phyloP scores from a whole-genome alignment of 2,888 invertebrate genomes.

The Drosophila borealis region DNA sequence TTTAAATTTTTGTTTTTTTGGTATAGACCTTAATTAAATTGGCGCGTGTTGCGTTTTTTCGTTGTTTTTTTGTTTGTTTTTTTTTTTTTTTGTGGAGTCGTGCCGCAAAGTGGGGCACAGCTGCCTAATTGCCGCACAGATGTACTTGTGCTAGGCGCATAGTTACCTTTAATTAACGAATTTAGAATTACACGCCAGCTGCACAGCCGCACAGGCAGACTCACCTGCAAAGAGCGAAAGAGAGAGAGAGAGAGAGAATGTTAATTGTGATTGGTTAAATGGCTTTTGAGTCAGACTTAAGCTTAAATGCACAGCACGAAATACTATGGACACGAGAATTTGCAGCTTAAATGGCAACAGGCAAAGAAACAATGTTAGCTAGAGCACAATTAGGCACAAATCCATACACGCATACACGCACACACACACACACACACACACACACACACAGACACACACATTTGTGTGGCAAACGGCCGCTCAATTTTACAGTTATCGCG shows the following conservation, averaged over 20 bases:
- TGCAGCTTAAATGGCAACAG: neutral
- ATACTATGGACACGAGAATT: neutral
- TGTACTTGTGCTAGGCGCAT: slow-evolving; percentile 5
- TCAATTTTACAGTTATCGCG: slow-evolving; percentile 44
- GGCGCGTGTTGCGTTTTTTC: slow-evolving; percentile 55
- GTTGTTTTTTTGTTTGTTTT: neutral
- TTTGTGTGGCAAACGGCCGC: slow-evolving; percentile 42
- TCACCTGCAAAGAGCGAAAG: slow-evolving; percentile 69
- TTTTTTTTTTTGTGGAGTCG: slow-evolving; percentile 1
- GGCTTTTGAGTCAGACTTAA: slow-evolving; percentile 21
- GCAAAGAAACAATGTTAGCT: too few relatives aligned
- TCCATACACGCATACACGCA: too few relatives aligned
- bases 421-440: too few relatives aligned
- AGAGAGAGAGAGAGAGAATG: slow-evolving; percentile 30
- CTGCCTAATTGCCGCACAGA: slow-evolving; percentile 48
- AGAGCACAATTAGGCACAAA: too few relatives aligned
- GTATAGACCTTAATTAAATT: slow-evolving; percentile 44
- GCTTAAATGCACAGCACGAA: slow-evolving; percentile 4
- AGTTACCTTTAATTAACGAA: slow-evolving; percentile 68
- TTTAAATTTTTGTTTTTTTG: slow-evolving; percentile 25
- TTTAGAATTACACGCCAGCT: slow-evolving; percentile 49
- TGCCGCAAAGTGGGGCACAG: slow-evolving; percentile 62
- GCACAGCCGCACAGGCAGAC: slow-evolving; percentile 36
- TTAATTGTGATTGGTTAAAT: slow-evolving; percentile 47
- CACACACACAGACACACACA: too few relatives aligned